Conservation (phyloP, 2,888 invertebrate genomes). For the Microctonus brassicae region DNA sequence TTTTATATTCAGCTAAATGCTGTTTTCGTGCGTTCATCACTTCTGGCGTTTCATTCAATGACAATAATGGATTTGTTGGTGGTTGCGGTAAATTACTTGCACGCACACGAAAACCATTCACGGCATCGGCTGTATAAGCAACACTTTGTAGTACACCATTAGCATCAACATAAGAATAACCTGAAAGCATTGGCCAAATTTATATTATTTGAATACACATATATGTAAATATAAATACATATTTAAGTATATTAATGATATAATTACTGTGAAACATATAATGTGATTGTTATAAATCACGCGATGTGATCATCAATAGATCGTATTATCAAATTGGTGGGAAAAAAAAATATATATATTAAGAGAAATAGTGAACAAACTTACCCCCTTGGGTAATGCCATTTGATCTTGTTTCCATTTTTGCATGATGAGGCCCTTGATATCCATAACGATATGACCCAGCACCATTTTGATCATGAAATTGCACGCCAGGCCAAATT, state of each 20-base stretch:
- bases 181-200: constrained; percentile 51
- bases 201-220: neutral
- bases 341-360: neutral
- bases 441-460: constrained; percentile 76
- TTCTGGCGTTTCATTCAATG: constrained; percentile 70
- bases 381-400: constrained; percentile 74
- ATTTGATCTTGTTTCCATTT: constrained; percentile 75
- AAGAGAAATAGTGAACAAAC: constrained; percentile 31
- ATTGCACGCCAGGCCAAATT: constrained; percentile 61
- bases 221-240: too few species aligned
- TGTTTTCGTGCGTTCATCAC: constrained; percentile 68
- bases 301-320: constrained; percentile 10
- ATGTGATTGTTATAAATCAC: neutral
- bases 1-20: constrained; percentile 62
- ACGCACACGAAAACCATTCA: constrained; percentile 76
- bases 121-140: constrained; percentile 75
- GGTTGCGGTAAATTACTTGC: constrained; percentile 73
- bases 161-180: constrained; percentile 79
- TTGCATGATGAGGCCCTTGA: constrained; percentile 76
- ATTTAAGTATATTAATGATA: neutral
- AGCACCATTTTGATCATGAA: constrained; percentile 73
- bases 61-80: constrained; percentile 53
- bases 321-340: constrained; percentile 5
- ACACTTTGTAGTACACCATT: constrained; percentile 77
- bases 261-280: neutral